phyloP scores from a whole-genome alignment of 2,888 invertebrate species.

The Rhynchonema sp. region DNA sequence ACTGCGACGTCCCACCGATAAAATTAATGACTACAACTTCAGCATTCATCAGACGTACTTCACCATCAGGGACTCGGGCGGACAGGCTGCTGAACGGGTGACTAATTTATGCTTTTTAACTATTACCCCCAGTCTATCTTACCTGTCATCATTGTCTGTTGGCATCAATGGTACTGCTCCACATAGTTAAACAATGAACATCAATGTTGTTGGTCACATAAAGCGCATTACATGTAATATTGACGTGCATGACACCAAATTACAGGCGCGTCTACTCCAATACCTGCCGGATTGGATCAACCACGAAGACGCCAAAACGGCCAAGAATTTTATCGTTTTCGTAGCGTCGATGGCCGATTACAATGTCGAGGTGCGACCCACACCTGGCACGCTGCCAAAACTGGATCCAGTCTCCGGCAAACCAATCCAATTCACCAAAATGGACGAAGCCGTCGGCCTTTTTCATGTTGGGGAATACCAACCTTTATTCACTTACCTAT shows the following conservation, averaged over 20 bases:
- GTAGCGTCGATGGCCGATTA: slow-evolving; percentile 21
- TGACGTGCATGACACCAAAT: not conserved
- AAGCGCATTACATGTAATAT: no score
- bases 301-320: not conserved
- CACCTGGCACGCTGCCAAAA: no score
- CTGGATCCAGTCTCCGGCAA: no score
- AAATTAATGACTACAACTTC: slow-evolving; percentile 19
- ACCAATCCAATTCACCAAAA: no score
- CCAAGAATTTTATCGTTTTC: slow-evolving; percentile 17
- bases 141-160: no score
- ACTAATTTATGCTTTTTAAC: no score
- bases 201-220: not conserved
- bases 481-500: no score
- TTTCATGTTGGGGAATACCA: no score
- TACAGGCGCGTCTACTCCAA: slow-evolving; percentile 12
- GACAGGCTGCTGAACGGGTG: slow-evolving; percentile 17
- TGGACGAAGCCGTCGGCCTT: no score
- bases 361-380: no score
- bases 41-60: slow-evolving; percentile 14
- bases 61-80: slow-evolving; percentile 21
- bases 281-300: not conserved
- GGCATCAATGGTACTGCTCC: no score
- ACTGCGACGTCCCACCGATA: slow-evolving; percentile 17
- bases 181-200: not conserved
- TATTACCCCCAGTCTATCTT: no score